These are phyloP conservation scores for Mola mola DNA, from an alignment of 2,113 vertebrate species.

Conservation along the genomic window DNA sequence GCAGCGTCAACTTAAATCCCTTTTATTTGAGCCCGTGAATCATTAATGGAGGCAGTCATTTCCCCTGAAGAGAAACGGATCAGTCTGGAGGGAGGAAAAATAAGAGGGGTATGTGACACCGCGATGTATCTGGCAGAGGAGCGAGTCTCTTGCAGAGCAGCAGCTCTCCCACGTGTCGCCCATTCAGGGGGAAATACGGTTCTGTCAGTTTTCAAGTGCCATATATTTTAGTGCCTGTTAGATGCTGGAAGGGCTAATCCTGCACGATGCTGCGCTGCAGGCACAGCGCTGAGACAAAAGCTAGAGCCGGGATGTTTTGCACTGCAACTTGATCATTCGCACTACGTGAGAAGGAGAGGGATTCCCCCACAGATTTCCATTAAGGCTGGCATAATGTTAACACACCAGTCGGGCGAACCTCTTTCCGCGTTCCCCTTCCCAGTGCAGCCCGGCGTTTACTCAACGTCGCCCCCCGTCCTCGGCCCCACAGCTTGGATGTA, in stretches of 20 bases:
- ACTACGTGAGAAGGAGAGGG: conserved; percentile 36
- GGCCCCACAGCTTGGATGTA: conserved; percentile 18
- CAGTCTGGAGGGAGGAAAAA: conserved; percentile 65
- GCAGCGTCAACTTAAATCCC: conserved; percentile 96
- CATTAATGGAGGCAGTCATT: conserved; percentile 89
- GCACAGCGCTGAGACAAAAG: conserved; percentile 31
- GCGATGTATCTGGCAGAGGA: conserved; percentile 73
- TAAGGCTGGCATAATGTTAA: conserved; percentile 67
- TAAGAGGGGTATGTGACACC: conserved; percentile 65
- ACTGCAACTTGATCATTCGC: conserved; percentile 55
- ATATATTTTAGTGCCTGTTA: conserved; percentile 73
- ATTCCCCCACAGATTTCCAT: conserved; percentile 65
- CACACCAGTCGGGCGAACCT: conserved; percentile 66
- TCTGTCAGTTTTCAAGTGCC: conserved; percentile 69
- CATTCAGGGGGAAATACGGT: conserved; percentile 57
- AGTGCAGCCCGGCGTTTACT: conserved; percentile 37
- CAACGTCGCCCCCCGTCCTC: conserved; percentile 63
- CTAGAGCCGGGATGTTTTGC: conserved; percentile 38
- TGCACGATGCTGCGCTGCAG: conserved; percentile 38
- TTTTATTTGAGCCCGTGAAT: conserved; percentile 96
- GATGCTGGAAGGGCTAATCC: conserved; percentile 56
- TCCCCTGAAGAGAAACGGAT: conserved; percentile 76
- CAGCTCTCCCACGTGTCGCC: conserved; percentile 71
- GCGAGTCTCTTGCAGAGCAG: conserved; percentile 67
- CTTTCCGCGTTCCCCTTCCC: conserved; percentile 69